A percentile compares a stretch with the other conserved stretches of the same genome.
Conservation (phyloP, 2,888 invertebrate species). For the Aricia artaxerxes region DNA sequence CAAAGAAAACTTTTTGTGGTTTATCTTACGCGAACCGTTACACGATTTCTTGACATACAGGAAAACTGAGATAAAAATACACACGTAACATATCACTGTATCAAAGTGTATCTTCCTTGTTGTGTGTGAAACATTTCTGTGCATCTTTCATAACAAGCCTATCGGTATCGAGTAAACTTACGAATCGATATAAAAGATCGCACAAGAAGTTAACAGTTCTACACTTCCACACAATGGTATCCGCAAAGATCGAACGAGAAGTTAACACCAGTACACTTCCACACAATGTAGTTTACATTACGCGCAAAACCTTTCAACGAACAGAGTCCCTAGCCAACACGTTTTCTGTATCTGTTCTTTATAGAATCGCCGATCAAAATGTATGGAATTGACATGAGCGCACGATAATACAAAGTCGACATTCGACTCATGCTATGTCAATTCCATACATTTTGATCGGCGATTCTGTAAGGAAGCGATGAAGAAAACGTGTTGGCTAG, state of each 20-base stretch:
- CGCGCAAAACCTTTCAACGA: slow-evolving; percentile 7
- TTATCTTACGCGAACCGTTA: no score
- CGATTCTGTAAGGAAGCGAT: no score
- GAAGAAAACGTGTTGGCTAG: no score
- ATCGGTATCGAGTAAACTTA: background rate
- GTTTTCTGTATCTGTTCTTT: no score
- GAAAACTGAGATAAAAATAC: background rate
- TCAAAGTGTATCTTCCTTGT: background rate
- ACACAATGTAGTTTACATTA: background rate
- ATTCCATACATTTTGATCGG: no score
- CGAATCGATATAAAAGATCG: background rate
- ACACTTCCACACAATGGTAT: background rate
- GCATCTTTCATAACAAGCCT: background rate
- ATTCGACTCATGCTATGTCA: no score
- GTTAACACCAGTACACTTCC: background rate
- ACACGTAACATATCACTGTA: background rate
- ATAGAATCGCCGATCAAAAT: no score
- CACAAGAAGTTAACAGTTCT: background rate
- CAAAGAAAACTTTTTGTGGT: no score
- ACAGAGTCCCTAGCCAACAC: background rate
- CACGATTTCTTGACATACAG: background rate
- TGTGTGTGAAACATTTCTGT: background rate
- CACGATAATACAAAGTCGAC: no score
- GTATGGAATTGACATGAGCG: no score
- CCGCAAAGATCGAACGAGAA: background rate